Conservation (phyloP, 2,113 vertebrate species). For the Oncorhynchus nerka region DNA sequence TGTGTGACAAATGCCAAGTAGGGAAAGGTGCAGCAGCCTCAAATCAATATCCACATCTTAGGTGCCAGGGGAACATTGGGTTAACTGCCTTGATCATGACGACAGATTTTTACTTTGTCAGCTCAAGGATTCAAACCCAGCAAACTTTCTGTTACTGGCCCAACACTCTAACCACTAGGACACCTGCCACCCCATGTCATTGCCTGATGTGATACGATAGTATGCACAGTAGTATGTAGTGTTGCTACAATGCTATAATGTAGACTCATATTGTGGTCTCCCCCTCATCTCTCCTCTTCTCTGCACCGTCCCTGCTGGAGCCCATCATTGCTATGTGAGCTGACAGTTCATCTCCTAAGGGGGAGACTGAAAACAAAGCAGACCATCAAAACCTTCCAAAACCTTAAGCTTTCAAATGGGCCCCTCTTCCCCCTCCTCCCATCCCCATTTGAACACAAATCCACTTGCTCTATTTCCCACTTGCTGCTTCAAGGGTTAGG, state of each 20-base stretch:
- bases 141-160: too few species aligned
- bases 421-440: constrained; percentile 45
- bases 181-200: too few species aligned
- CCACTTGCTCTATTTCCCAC: constrained; percentile 88
- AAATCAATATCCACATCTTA: too few species aligned
- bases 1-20: background rate
- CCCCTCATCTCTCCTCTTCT: background rate
- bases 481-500: constrained; percentile 80
- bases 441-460: constrained; percentile 71
- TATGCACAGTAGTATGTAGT: background rate
- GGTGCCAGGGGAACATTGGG: too few species aligned
- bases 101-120: too few species aligned
- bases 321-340: constrained; percentile 86
- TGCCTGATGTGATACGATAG: too few species aligned
- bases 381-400: constrained; percentile 76
- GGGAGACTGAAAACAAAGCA: constrained; percentile 83
- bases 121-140: too few species aligned
- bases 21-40: too few species aligned
- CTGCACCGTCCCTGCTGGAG: constrained; percentile 70
- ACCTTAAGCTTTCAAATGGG: constrained; percentile 23
- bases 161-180: too few species aligned
- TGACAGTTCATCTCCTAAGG: constrained; percentile 91
- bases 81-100: too few species aligned
- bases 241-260: background rate
- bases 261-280: background rate